Evolutionary conservation across 2,113 vertebrate genomes (phyloP), one percentile per base, ranked within the genome.

Genomic region (Coreoperca whiteheadi): DNA sequence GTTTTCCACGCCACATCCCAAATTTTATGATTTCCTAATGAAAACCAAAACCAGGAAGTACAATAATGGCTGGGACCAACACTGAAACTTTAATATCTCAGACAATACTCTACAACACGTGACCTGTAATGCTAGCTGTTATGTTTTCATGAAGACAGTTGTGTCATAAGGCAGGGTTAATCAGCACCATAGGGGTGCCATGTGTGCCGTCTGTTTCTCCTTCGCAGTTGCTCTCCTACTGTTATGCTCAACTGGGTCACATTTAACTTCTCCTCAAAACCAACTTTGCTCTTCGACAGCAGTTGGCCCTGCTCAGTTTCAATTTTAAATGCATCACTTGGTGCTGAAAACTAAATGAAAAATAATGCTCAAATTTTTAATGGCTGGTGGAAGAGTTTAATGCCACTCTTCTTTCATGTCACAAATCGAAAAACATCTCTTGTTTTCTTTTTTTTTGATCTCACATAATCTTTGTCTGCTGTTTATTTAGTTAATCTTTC

Each of bases 81-180:
- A 32, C n/a, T 77, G 21, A 63, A 54, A 59, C 74, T 74, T 70
- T 50, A 70, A 60, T 43, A 70, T 80, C 15, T 74, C 12, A 20
- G 61, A 72, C 32, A 67, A 51, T 37, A 50, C 54, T 70, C 50
- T 12, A 16, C 20, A 53, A 9, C 39, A 51, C 63, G 34, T 61
- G 77, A 77, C 79, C 53, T 50, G 48, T 84, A 54, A 57, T 18
- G 46, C 32, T 69, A 32, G 28, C 57, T 30, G 37, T 50, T 20
- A 71, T 69, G 70, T 88, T 85, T 87, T 72, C 59, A 71, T 71
- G 30, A 30, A 34, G 77, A 82, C 82, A 21, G 67, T 73, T 39
- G 66, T 86, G 72, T 87, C 70, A 74, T 77, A 75, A 75, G 75
- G 60, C 71, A 43, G 51, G 71, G 71, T 73, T 92, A 83, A 90